Percentiles rank a stretch among this genome's conserved stretches.
Evolutionary conservation across 2,113 vertebrate genomes (phyloP).

Genomic region (Serinus canaria): DNA sequence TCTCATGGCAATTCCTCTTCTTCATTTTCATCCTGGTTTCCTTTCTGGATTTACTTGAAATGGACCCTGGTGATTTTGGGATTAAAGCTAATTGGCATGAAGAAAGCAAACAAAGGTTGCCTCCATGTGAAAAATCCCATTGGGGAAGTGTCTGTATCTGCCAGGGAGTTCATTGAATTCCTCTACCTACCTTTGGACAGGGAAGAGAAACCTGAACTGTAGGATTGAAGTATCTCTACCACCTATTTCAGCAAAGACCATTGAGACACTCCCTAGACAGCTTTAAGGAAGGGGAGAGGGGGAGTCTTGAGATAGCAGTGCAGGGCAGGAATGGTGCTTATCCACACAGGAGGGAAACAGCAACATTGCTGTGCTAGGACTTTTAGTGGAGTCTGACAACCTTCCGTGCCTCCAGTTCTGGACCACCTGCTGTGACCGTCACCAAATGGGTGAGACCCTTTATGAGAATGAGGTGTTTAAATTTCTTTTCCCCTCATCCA

Average conservation of each 20-base stretch:
- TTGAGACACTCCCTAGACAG: background rate
- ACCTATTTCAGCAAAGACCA: background rate
- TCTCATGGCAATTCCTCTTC: background rate
- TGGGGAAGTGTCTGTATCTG: background rate
- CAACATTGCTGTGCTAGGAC: background rate
- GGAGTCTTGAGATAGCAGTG: background rate
- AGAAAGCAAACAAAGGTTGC: constrained; percentile 17
- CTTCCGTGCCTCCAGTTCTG: background rate
- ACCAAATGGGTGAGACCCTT: accelerated
- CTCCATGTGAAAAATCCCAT: background rate
- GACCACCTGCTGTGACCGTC: background rate
- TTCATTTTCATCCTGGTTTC: constrained; percentile 16
- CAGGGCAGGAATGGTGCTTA: background rate
- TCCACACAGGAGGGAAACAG: accelerated
- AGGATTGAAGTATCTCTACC: background rate
- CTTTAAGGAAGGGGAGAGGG: background rate
- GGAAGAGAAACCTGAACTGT: background rate
- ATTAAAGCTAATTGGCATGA: constrained; percentile 31
- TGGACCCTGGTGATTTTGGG: background rate
- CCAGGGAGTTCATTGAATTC: background rate
- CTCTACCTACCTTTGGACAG: background rate
- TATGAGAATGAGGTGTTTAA: background rate
- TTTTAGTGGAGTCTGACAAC: background rate
- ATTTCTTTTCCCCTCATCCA: background rate
- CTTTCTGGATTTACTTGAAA: constrained; percentile 12